Base-by-base conservation (phyloP, 2,113 vertebrate species). In the Bagarius yarrelli region DNA sequence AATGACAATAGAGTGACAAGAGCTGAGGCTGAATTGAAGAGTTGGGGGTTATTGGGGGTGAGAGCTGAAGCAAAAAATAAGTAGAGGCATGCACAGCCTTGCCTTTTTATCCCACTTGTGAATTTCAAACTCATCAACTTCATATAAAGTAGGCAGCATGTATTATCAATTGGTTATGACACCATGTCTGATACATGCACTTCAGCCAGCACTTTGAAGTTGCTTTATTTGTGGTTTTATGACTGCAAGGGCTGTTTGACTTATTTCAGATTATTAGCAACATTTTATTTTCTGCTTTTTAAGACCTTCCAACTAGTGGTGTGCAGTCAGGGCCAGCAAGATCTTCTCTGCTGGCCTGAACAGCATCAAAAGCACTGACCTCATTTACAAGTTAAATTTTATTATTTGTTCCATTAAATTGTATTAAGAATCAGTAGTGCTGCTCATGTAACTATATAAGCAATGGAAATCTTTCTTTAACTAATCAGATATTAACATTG, bases 111-210 rank as follows among this genome's bases (percentile, higher is more conserved):
- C 70, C 30, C 27, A 57, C 64, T 63, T 72, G 44, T 80, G 83
- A 86, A 82, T 47, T 55, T 66, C 40, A 50, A 80, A 44, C 76
- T 86, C 73, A 82, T 84, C 83, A 86, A 61, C 27, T 52, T 61
- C n/a, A 80, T 47, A 86, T 72, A 79, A 79, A 79, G 78, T 27
- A 40, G 60, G 36, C 64, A 67, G 60, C 34, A 40, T 71, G 56
- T 83, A 78, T 67, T 75, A 67, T 73, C 71, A 78, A 80, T 86
- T 82, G 40, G 52, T 80, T 82, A 77, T 82, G 80, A 84, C 83
- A 84, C 44, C 74, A 69, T 53, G 52, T 57, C 63, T 57, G 76
- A 72, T 32, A 56, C 44, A 63, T 50, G 53, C 30, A 75, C 78
- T 77, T 44, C 66, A 80, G 73, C 81, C 73, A 70, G 73, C 72